phyloP scores from a whole-genome alignment of 1,140 invertebrate species.

The Megathymus violae region DNA sequence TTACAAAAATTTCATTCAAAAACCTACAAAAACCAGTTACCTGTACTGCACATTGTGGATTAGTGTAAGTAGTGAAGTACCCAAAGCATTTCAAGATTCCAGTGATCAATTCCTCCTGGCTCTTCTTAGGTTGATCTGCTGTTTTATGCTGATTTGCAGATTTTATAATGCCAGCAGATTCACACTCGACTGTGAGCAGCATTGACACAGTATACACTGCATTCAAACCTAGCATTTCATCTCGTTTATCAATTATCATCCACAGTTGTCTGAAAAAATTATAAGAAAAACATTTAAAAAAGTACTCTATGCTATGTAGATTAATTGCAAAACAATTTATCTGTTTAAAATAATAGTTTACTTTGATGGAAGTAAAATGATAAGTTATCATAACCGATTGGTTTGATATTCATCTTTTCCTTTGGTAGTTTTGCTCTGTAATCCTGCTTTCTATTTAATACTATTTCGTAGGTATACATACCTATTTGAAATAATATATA shows the following conservation, averaged over 20 bases:
- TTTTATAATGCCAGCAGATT: conserved; percentile 71
- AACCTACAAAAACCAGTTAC: conserved; percentile 42
- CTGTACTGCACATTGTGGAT: conserved; percentile 75
- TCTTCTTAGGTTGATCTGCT: conserved; percentile 59
- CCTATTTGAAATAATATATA: too few species aligned
- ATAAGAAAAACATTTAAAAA: not conserved
- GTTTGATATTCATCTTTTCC: too few species aligned
- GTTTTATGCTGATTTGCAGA: conserved; percentile 53
- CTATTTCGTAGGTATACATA: too few species aligned
- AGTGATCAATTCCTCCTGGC: conserved; percentile 73
- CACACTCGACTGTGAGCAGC: conserved; percentile 73
- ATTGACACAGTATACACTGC: conserved; percentile 69
- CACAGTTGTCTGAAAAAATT: conserved; percentile 71
- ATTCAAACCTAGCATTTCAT: conserved; percentile 75
- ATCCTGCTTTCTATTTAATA: too few species aligned
- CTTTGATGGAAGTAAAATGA: too few species aligned
- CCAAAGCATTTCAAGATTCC: conserved; percentile 80
- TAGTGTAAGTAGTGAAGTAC: conserved; percentile 72
- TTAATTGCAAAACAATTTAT: too few species aligned
- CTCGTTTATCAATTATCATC: conserved; percentile 74
- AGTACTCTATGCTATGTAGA: too few species aligned
- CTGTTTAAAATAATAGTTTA: too few species aligned
- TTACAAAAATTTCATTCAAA: conserved; percentile 4
- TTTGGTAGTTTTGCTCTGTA: too few species aligned
- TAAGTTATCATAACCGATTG: too few species aligned